Evolutionary conservation across 2,888 invertebrate species (phyloP).

Genomic region (Mesorhabditis spiculigera): DNA sequence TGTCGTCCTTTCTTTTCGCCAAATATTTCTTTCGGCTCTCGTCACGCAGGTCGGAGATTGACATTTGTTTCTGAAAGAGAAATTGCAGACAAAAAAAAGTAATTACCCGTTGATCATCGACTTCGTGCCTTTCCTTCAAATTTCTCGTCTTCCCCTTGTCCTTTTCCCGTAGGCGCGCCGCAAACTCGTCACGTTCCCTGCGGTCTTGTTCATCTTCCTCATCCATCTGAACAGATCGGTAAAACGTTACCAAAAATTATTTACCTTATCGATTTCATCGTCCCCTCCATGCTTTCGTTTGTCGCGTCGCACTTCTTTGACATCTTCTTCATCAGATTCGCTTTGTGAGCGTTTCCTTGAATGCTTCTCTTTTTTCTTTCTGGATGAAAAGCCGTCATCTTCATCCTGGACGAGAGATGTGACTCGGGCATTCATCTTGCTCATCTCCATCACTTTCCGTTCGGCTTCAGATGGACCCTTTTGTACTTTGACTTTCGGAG

Average conservation of each 20-base stretch:
- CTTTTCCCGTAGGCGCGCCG: constrained; percentile 78
- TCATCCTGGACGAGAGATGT: constrained; percentile 11
- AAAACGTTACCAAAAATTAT: constrained; percentile 14
- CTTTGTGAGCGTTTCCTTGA: constrained; percentile 31
- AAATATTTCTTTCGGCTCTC: too few relatives aligned
- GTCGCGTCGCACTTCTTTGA: constrained; percentile 35
- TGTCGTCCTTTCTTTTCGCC: constrained; percentile 93
- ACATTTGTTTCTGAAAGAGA: too few relatives aligned
- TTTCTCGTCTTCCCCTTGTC: constrained; percentile 83
- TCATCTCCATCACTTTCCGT: constrained; percentile 9
- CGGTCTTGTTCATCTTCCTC: not conserved
- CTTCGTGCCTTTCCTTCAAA: constrained; percentile 22
- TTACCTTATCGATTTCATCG: constrained; percentile 27
- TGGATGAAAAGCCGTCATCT: constrained; percentile 1
- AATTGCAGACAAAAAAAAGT: not conserved
- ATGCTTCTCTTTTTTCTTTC: constrained; percentile 5
- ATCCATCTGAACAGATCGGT: not conserved
- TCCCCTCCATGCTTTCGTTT: constrained; percentile 43
- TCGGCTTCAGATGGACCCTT: constrained; percentile 13
- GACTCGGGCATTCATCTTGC: constrained; percentile 10
- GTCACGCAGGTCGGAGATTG: too few relatives aligned
- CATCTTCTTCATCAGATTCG: constrained; percentile 17
- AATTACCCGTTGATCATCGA: not conserved
- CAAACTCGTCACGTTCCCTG: constrained; percentile 85
- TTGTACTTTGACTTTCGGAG: constrained; percentile 9